phyloP scores from a whole-genome alignment of 2,113 vertebrate genomes.

The Phasianus colchicus region DNA sequence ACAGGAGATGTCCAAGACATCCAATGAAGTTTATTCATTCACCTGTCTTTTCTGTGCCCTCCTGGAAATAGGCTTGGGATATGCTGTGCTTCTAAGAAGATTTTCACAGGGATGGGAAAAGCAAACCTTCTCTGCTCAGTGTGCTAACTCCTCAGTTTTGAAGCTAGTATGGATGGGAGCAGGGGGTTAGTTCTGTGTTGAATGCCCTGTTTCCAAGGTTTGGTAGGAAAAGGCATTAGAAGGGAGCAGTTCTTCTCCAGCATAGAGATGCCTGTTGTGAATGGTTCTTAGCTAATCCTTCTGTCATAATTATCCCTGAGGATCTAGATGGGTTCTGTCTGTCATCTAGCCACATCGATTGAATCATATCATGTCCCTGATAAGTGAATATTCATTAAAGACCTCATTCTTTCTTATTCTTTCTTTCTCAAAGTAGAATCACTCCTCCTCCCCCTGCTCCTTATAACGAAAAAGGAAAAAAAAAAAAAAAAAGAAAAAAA shows the following conservation, averaged over 20 bases:
- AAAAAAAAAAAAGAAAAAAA: neutral
- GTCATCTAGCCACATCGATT: neutral
- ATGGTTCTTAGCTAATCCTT: neutral
- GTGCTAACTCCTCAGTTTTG: neutral
- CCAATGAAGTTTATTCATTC: neutral
- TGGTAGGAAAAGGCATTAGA: neutral
- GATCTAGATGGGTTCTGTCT: neutral
- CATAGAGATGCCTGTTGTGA: neutral
- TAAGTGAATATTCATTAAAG: neutral
- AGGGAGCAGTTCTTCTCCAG: neutral
- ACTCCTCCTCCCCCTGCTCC: neutral
- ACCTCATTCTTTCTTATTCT: conserved; percentile 16
- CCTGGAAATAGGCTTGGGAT: neutral
- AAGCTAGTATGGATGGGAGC: neutral
- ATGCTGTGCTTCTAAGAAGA: neutral
- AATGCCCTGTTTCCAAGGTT: too few relatives aligned
- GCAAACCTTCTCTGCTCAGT: neutral
- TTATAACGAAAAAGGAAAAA: neutral
- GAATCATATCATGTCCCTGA: neutral
- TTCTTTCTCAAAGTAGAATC: neutral
- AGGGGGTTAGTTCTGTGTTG: neutral
- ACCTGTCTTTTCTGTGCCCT: neutral
- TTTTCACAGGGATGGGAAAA: neutral
- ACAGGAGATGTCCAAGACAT: neutral
- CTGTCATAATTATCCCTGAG: neutral